phyloP scores from a whole-genome alignment of 2,888 invertebrate species.

The Cephus pygmeus region DNA sequence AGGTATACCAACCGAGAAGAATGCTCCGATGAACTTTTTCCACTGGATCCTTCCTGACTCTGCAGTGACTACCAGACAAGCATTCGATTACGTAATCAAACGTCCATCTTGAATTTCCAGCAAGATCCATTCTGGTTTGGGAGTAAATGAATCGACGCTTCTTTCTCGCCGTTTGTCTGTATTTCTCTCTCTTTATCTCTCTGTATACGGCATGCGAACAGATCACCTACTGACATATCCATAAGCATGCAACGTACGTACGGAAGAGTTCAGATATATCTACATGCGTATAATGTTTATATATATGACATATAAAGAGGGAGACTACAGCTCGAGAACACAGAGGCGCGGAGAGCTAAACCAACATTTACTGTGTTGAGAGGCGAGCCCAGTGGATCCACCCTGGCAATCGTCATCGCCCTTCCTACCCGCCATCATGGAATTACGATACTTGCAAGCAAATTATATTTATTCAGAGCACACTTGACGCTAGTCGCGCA shows the following conservation, averaged over 20 bases:
- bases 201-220: neutral
- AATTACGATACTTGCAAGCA: conserved; percentile 14
- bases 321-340: conserved; percentile 14
- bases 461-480: conserved; percentile 12
- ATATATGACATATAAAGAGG: neutral
- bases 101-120: neutral
- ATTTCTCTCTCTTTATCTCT: neutral
- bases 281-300: neutral
- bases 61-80: no score
- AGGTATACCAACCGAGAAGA: no score
- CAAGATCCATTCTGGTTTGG: neutral
- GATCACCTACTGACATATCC: no score
- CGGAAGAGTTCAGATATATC: no score
- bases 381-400: conserved; percentile 8
- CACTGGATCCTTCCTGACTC: no score
- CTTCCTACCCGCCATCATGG: conserved; percentile 6
- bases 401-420: neutral
- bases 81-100: neutral
- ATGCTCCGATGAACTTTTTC: no score
- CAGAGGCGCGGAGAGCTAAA: conserved; percentile 19
- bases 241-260: no score
- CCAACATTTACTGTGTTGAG: conserved; percentile 23
- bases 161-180: no score
- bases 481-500: neutral
- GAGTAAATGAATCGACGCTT: neutral